Conservation (phyloP, 2,113 vertebrate species). For the Heterotilapia buettikoferi region DNA sequence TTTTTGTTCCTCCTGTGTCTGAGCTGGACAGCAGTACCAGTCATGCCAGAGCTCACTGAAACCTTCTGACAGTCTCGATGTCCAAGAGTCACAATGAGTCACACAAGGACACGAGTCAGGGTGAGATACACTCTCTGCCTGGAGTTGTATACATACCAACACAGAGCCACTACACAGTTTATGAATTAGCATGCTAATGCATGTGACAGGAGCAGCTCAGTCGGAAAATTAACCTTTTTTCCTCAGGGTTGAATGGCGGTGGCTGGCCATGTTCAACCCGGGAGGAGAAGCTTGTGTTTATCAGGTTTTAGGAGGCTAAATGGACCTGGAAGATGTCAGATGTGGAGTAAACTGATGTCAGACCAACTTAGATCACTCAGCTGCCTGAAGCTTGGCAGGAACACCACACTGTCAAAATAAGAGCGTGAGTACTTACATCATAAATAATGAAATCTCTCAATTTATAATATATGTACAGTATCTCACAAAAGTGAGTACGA, state of each 20-base stretch:
- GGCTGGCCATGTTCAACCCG: background rate
- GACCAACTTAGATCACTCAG: conserved; percentile 8
- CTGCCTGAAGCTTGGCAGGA: background rate
- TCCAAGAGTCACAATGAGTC: conserved; percentile 13
- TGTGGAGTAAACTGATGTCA: conserved; percentile 33
- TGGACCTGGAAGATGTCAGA: conserved; percentile 23
- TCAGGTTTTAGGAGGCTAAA: conserved; percentile 12
- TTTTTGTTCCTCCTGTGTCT: background rate
- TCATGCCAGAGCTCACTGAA: background rate
- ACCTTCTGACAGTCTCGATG: conserved; percentile 13
- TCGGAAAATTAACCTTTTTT: conserved; percentile 66
- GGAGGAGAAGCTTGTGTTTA: background rate
- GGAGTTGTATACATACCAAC: background rate
- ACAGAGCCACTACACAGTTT: background rate
- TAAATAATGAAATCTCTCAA: background rate
- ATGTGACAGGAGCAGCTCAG: conserved; percentile 53
- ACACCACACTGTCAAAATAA: background rate
- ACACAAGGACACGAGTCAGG: background rate
- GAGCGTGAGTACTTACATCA: background rate
- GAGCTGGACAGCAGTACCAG: background rate
- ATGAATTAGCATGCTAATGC: conserved; percentile 41
- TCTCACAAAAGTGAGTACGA: background rate
- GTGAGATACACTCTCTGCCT: background rate
- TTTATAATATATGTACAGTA: background rate
- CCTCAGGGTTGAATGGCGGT: background rate